phyloP scores from a whole-genome alignment of 2,797 vertebrate genomes.

The Leptodactylus fallax region DNA sequence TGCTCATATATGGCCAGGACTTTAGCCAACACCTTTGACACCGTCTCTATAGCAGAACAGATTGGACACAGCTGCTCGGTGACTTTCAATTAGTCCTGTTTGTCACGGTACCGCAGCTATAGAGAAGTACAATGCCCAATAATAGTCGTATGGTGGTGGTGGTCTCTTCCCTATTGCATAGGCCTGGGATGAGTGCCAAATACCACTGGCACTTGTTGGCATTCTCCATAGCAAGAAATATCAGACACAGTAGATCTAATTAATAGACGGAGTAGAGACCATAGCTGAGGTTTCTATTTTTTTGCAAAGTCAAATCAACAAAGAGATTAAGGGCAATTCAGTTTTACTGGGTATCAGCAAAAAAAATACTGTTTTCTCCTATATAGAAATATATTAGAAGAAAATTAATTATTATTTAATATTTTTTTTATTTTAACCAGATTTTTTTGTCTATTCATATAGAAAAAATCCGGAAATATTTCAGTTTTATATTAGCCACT shows the following conservation, averaged over 20 bases:
- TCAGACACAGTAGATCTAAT: constrained; percentile 6
- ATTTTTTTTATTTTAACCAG: not conserved
- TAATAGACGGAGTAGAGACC: not conserved
- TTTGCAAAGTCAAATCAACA: not conserved
- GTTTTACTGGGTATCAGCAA: not conserved
- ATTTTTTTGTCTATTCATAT: too few species aligned
- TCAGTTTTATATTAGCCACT: not conserved
- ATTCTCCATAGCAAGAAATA: not conserved
- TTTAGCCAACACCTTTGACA: constrained; percentile 25
- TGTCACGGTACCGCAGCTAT: not conserved
- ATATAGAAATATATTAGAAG: too few species aligned
- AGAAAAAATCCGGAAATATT: not conserved
- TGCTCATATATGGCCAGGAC: constrained; percentile 4
- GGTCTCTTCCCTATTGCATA: constrained; percentile 3
- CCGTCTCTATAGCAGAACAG: not conserved
- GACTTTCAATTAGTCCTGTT: constrained; percentile 18
- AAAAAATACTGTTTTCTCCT: too few species aligned
- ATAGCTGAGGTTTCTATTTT: not conserved
- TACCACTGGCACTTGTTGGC: not conserved
- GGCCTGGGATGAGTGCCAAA: constrained; percentile 2
- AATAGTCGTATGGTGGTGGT: not conserved
- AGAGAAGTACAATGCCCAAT: not conserved
- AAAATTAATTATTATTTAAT: not conserved
- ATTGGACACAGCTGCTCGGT: constrained; percentile 11
- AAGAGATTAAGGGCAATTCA: not conserved